Evolutionary conservation across 2,113 vertebrate species (phyloP).

Genomic region (Leptosomus discolor): DNA sequence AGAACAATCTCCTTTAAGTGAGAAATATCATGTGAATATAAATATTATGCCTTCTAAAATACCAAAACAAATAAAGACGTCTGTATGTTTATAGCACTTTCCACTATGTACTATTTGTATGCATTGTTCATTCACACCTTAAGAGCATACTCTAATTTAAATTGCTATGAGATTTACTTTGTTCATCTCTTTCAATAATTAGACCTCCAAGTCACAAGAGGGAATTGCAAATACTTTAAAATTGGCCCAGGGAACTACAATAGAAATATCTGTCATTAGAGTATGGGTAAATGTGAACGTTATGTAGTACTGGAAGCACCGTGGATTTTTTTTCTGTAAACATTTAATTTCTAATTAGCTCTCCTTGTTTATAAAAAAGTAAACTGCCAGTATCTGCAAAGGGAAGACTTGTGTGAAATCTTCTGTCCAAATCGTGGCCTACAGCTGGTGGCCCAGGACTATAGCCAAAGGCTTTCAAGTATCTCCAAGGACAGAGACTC

Average conservation of each 20-base stretch:
- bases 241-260: not conserved
- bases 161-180: not conserved
- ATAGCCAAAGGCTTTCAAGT: not conserved
- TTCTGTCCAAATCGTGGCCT: not conserved
- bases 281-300: not conserved
- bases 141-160: not conserved
- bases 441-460: not conserved
- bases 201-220: not conserved
- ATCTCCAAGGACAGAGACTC: not conserved
- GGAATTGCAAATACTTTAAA: not conserved
- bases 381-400: not conserved
- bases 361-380: not conserved
- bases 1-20: not conserved
- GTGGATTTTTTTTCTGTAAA: not conserved
- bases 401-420: not conserved
- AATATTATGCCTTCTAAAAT: not conserved
- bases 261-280: not conserved
- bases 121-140: not conserved
- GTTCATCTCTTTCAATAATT: not conserved
- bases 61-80: not conserved
- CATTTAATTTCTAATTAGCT: not conserved
- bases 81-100: not conserved
- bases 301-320: not conserved
- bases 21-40: not conserved
- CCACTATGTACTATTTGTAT: not conserved